Evolutionary conservation across 1,140 invertebrate species (phyloP), one percentile per base, ranked within the genome.

Genomic region (Aphaenogaster ashmeadi): DNA sequence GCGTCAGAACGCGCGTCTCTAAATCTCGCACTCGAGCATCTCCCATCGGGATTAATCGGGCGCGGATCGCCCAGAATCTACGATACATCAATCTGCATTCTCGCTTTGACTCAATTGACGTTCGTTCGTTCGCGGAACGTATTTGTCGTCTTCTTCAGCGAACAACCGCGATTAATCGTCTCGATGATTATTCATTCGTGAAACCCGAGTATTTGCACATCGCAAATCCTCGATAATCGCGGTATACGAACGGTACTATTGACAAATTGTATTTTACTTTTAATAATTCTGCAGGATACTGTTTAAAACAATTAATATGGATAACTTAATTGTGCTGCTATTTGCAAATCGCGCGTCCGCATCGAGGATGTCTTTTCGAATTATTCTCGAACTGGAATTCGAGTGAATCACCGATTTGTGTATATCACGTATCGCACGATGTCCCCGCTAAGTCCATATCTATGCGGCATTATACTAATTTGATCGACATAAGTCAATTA

Each of bases 401-500:
- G n/a, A 50, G 15, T 27, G 27, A n/a, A 74, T 27, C 13, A 52
- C 38, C 18, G 58, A 74, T 58, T 50, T 66, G 60, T 27, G 21
- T 7, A 4, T 58, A 74, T 80, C 47, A 13, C 33, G 56, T 75
- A 41, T 3, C 21, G 54, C n/a, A 50, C 13, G 44, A 47, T 36
- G 67, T 44, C 38, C 3, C 79, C 27, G 38, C 15, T 38, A 21
- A 27, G 78, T 81, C 79, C 47, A 67, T 38, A 52, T 8, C 47
- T 54, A 62, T 36, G 80, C 62, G 78, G 50, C 69, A 75, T 84
- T 84, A 75, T 50, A 58, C 69, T 71, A 66, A 87, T 83, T 86
- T 56, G 77, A 81, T 87, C 77, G 85, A 69, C 85, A 44, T 83
- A 87, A 87, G 75, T 87, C 77, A 81, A 87, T 87, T 87, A 87